Base-by-base conservation (phyloP, 1,140 invertebrate genomes). In the Lordiphosa collinella region DNA sequence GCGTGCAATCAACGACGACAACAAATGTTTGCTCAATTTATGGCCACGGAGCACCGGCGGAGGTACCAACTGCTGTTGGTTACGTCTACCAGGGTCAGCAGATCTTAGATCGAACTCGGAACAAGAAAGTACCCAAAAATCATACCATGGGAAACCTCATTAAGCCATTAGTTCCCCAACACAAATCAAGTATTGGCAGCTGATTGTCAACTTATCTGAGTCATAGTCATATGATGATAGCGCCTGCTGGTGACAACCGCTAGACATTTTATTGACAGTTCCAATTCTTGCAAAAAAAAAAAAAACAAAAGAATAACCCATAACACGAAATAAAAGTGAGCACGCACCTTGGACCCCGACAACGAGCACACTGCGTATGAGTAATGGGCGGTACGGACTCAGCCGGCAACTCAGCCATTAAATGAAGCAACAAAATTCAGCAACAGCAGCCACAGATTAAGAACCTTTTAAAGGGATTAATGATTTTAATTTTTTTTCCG, bases 401-500 rank as follows among this genome's bases (percentile, higher is more conserved):
- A 32, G 59, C n/a, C 31, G n/a, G 36, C 54, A 37, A 51, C 16
- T 18, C 16, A 40, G 43, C 38, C 37, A 41, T 57, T 53, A 85
- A 85, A 69, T 76, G 68, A 82, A 78, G 72, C 54, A 86, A 67
- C 67, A 71, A 68, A 67, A 76, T 74, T 66, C 68, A 71, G 53
- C 65, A 79, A 68, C 78, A 75, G 67, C 57, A 68, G 85, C 71
- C 64, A 47, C 71, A 85, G 85, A 80, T 87, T 87, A 87, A 85
- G 78, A 87, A 87, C 85, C 85, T 87, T 87, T 87, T 87, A 87
- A 87, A 63, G 79, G 85, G 72, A 87, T 87, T 87, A 84, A 62
- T 66, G 65, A 57, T 70, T 70, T 78, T 70, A 38, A 73, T 55
- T 78, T 72, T 82, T 68, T 63, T 41, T 55, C 38, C 35, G 36